A percentile compares a stretch with the other conserved stretches of the same genome.
phyloP scores from a whole-genome alignment of 1,140 invertebrate species.

The Spodoptera litura region DNA sequence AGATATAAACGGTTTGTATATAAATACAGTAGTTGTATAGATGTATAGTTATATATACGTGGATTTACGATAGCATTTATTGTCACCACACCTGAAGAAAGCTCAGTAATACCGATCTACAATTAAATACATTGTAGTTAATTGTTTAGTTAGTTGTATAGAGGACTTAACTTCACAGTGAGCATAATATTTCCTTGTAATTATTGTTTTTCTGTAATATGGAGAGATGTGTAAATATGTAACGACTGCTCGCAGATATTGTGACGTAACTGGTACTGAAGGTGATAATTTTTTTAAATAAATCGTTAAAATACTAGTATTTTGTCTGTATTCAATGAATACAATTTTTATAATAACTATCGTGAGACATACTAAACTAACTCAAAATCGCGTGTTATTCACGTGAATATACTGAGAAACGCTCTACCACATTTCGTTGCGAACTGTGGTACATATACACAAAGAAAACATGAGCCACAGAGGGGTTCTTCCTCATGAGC shows the following conservation, averaged over 20 bases:
- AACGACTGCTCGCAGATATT: slow-evolving; percentile 21
- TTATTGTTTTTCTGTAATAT: slow-evolving; percentile 27
- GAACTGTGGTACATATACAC: too few species aligned
- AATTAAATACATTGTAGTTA: slow-evolving; percentile 50
- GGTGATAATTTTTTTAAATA: background rate
- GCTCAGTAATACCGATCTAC: slow-evolving; percentile 76
- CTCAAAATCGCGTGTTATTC: too few species aligned
- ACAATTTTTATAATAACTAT: too few species aligned
- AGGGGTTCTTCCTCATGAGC: too few species aligned
- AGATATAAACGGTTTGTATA: slow-evolving; percentile 70
- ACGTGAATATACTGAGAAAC: too few species aligned
- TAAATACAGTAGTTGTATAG: slow-evolving; percentile 56
- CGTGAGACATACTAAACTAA: too few species aligned
- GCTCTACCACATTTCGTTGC: too few species aligned
- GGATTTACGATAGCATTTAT: slow-evolving; percentile 79
- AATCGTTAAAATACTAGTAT: background rate
- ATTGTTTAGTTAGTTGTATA: slow-evolving; percentile 49
- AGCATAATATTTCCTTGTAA: slow-evolving; percentile 51
- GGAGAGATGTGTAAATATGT: slow-evolving; percentile 33
- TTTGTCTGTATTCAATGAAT: background rate
- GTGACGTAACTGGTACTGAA: slow-evolving; percentile 11
- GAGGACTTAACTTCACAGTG: slow-evolving; percentile 41
- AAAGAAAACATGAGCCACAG: too few species aligned
- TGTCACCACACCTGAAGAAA: slow-evolving; percentile 83
- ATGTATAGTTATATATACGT: slow-evolving; percentile 54